Conservation (phyloP, 2,888 invertebrate genomes). For the Agonopterix subpropinquella region DNA sequence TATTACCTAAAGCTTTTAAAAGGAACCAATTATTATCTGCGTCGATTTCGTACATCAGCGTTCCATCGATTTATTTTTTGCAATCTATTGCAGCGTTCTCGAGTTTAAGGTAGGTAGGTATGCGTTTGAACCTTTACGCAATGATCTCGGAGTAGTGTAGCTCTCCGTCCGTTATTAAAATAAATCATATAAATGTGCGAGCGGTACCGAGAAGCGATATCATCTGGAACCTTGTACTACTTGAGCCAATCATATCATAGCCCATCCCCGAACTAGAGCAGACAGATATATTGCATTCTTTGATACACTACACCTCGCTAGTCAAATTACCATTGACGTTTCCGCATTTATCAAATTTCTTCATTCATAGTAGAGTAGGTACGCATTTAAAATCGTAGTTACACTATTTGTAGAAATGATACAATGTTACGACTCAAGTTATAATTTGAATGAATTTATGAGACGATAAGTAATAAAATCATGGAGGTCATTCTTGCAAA, state of each 20-base stretch:
- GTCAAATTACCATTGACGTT: not conserved
- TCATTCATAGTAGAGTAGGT: not conserved
- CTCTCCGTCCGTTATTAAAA: conserved; percentile 16
- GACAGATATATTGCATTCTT: not conserved
- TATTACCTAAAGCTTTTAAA: conserved; percentile 4
- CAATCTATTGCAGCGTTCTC: conserved; percentile 16
- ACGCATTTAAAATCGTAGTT: too few species aligned
- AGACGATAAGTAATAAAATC: too few species aligned
- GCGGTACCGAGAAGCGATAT: conserved; percentile 19
- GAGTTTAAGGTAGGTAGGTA: not conserved
- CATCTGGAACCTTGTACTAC: conserved; percentile 30
- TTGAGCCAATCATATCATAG: conserved; percentile 18
- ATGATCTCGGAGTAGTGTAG: conserved; percentile 13
- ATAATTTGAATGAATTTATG: too few species aligned
- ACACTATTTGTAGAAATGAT: too few species aligned
- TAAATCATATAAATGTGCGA: conserved; percentile 19
- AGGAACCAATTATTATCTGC: conserved; percentile 11
- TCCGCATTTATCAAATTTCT: conserved; percentile 2
- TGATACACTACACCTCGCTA: not conserved
- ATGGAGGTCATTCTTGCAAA: too few species aligned
- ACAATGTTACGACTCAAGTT: too few species aligned
- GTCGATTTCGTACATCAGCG: conserved; percentile 12
- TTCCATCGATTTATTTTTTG: conserved; percentile 16
- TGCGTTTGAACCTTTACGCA: conserved; percentile 11
- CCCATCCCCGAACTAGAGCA: conserved; percentile 8